Percentiles rank a stretch among this genome's conserved stretches.
These are phyloP conservation scores for Pyrochroa serraticornis DNA, from an alignment of 2,888 invertebrate species.

Conservation along the genomic window DNA sequence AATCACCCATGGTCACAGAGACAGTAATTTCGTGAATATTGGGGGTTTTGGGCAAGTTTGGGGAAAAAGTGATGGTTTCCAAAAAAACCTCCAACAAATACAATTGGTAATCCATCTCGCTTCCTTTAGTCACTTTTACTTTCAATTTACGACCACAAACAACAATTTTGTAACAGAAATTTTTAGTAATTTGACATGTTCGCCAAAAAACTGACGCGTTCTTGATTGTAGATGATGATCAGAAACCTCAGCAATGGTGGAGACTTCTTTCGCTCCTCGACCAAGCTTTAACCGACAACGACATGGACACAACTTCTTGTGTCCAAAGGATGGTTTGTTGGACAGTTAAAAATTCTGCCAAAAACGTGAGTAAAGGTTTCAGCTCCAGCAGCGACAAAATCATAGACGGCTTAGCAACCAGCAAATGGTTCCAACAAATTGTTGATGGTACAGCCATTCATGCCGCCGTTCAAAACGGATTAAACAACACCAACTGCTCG, in stretches of 20 bases:
- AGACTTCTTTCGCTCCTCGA: conserved; percentile 59
- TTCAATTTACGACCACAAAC: conserved; percentile 19
- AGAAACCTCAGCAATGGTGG: conserved; percentile 17
- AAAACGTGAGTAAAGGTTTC: conserved; percentile 52
- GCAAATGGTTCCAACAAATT: conserved; percentile 51
- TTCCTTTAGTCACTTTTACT: conserved; percentile 7
- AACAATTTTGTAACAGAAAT: conserved; percentile 9
- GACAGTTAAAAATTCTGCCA: conserved; percentile 57
- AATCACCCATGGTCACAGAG: conserved; percentile 7
- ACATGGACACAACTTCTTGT: conserved; percentile 67
- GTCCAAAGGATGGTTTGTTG: conserved; percentile 66
- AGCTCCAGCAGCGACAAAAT: conserved; percentile 59
- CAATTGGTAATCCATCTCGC: conserved; percentile 52
- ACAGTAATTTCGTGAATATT: conserved; percentile 2
- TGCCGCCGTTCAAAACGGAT: conserved; percentile 61
- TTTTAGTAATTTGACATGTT: conserved; percentile 25
- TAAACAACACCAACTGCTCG: conserved; percentile 39
- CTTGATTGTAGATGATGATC: conserved; percentile 30
- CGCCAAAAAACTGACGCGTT: conserved; percentile 11
- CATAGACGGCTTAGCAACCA: conserved; percentile 60
- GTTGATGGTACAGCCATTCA: conserved; percentile 63
- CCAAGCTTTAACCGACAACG: conserved; percentile 61
- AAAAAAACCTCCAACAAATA: conserved; percentile 25
- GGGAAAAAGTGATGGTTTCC: conserved; percentile 15
- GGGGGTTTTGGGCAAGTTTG: conserved; percentile 1